Evolutionary conservation across 2,888 invertebrate species (phyloP), one percentile per base, ranked within the genome.

Genomic region (Cylindroiulus punctatus): DNA sequence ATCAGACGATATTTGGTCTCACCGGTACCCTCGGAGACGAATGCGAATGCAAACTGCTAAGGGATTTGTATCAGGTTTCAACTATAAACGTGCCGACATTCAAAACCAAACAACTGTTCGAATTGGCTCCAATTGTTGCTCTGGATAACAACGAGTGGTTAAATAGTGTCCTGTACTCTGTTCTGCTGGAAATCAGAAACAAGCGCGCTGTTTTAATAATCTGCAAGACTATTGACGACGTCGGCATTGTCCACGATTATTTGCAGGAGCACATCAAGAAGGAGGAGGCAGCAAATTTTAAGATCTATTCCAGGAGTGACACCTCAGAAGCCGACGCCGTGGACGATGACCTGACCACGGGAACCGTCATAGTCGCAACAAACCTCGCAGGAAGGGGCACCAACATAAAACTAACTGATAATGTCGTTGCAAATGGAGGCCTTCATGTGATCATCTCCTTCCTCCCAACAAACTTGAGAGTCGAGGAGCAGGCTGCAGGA

Each of bases 341-440:
- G 42, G 85, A 87, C 3, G 87, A 86, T 52, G 52, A 87, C 30
- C 84, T 90, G 26, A 57, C 85, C 14, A 47, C 87, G 8, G 89
- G 89, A 0, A 85, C 90, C 8, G 87, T 91, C 4, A 89, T 91
- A 19, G 88, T 91, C 22, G 89, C 91, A 19, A 91, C 91, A 7
- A 91, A 91, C 87, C 86, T 91, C 4, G 91, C 91, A 19, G 91
- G 91, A 19, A 88, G 91, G 30, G 91, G 91, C 10, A 91, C 91
- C 0, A 91, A 91, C 87, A 89, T 91, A 5, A 90, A 90, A 87
- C 87, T 90, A 0, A 87, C 88, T 17, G 19, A 89, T 4, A 86
- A 87, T 4, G 84, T 91, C 3, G 84, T 85, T 14, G 57, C 84
- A 36, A 87, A 87, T 4, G 91, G 90, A 14, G 91, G 91, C 8